These are phyloP conservation scores for Chondrosia reniformis DNA, from an alignment of 37 sponge, comb jelly and placozoan species.

Conservation along the genomic window DNA sequence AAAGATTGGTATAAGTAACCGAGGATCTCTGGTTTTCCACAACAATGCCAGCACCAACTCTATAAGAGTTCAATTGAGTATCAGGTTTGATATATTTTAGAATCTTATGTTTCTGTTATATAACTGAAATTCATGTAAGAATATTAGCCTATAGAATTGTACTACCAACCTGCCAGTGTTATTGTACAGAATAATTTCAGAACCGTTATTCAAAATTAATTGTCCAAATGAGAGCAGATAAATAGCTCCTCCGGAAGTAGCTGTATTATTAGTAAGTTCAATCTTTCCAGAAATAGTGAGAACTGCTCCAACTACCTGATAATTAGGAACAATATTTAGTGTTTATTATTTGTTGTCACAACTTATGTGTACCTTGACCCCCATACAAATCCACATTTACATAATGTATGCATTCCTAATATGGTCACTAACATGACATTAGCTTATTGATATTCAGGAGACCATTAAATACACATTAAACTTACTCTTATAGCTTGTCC, in stretches of 20 bases:
- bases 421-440: too few relatives aligned
- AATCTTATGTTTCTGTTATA: too few relatives aligned
- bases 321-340: too few relatives aligned
- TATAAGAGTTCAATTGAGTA: constrained; percentile 2
- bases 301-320: neutral
- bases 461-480: too few relatives aligned
- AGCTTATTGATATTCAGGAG: too few relatives aligned
- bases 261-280: neutral
- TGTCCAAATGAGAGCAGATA: neutral
- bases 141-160: too few relatives aligned
- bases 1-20: constrained; percentile 16
- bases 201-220: neutral
- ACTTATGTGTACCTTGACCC: too few relatives aligned
- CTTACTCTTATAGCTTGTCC: neutral
- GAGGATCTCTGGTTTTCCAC: neutral
- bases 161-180: constrained; percentile 1
- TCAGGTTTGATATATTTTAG: too few relatives aligned
- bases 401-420: too few relatives aligned
- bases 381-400: too few relatives aligned
- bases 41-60: constrained; percentile 61
- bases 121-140: too few relatives aligned
- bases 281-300: neutral
- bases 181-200: neutral
- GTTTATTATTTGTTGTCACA: too few relatives aligned
- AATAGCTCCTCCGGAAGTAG: neutral